These are phyloP conservation scores for Nothocercus nigrocapillus DNA, from an alignment of 2,113 vertebrate species.

Conservation along the genomic window DNA sequence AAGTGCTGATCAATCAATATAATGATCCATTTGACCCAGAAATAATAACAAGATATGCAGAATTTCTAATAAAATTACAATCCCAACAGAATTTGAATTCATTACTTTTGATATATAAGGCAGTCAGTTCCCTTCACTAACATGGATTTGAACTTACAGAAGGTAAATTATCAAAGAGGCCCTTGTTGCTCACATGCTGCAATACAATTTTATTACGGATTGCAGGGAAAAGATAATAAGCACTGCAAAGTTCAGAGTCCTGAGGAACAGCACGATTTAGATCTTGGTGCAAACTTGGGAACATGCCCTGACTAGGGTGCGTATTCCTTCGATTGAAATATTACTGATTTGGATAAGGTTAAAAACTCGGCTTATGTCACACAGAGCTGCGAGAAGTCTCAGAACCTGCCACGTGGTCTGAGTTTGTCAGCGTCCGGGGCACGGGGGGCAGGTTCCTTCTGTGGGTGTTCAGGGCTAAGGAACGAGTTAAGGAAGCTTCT, in stretches of 20 bases:
- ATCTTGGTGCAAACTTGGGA: conserved; percentile 67
- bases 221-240: conserved; percentile 55
- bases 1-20: conserved; percentile 60
- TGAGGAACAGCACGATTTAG: conserved; percentile 32
- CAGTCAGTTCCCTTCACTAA: conserved; percentile 42
- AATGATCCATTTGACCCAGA: conserved; percentile 59
- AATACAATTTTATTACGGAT: conserved; percentile 61
- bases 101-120: conserved; percentile 67
- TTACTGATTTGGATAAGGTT: conserved; percentile 70
- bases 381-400: conserved; percentile 11
- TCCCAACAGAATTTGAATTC: conserved; percentile 67
- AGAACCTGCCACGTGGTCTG: conserved; percentile 23
- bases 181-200: conserved; percentile 34
- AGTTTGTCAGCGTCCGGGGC: neutral
- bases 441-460: neutral
- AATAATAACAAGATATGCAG: conserved; percentile 49
- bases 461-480: neutral
- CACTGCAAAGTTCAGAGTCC: conserved; percentile 65
- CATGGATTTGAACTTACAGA: conserved; percentile 56
- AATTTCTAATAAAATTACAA: conserved; percentile 65
- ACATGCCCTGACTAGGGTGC: conserved; percentile 58
- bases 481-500: neutral
- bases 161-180: conserved; percentile 53
- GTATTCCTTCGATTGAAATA: conserved; percentile 73
- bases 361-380: conserved; percentile 33